These are phyloP conservation scores for Neoniphon sammara DNA, from an alignment of 2,797 vertebrate genomes.

Conservation along the genomic window DNA sequence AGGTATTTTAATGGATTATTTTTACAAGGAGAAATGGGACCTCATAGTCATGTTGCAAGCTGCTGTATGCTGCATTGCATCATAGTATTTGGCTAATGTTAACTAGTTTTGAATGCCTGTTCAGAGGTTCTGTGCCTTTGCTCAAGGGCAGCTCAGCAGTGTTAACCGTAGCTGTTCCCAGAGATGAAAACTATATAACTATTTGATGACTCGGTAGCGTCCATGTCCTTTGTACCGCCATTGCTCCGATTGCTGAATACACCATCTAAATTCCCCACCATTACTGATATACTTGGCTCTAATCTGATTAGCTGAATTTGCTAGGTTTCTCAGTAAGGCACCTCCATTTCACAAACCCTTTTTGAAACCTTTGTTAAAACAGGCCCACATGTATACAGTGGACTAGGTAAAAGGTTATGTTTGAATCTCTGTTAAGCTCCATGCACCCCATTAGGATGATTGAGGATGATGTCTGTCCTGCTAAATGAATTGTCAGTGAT, in stretches of 20 bases:
- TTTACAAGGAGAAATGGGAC: slow-evolving; percentile 39
- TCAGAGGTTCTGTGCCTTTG: slow-evolving; percentile 18
- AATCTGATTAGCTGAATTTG: slow-evolving; percentile 55
- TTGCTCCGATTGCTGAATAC: slow-evolving; percentile 13
- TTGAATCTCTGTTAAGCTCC: slow-evolving; percentile 62
- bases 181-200: slow-evolving; percentile 19
- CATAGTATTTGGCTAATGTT: slow-evolving; percentile 36
- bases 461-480: slow-evolving; percentile 67
- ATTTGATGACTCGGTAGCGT: slow-evolving; percentile 28
- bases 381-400: slow-evolving; percentile 32
- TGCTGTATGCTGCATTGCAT: slow-evolving; percentile 21
- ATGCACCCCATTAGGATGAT: slow-evolving; percentile 76
- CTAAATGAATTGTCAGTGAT: slow-evolving; percentile 58
- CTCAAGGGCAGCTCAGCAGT: slow-evolving; percentile 1
- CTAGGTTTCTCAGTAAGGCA: slow-evolving; percentile 10
- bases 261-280: slow-evolving; percentile 34
- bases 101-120: slow-evolving; percentile 4
- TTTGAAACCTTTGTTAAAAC: slow-evolving; percentile 11
- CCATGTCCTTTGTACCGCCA: slow-evolving; percentile 24
- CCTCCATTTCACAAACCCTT: background rate
- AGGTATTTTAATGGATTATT: slow-evolving; percentile 64
- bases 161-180: slow-evolving; percentile 17
- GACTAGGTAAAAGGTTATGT: slow-evolving; percentile 63
- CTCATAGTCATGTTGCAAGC: slow-evolving; percentile 41
- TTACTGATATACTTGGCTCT: slow-evolving; percentile 16